Evolutionary conservation across 2,113 vertebrate species (phyloP).

Genomic region (Ceyx margarethae): DNA sequence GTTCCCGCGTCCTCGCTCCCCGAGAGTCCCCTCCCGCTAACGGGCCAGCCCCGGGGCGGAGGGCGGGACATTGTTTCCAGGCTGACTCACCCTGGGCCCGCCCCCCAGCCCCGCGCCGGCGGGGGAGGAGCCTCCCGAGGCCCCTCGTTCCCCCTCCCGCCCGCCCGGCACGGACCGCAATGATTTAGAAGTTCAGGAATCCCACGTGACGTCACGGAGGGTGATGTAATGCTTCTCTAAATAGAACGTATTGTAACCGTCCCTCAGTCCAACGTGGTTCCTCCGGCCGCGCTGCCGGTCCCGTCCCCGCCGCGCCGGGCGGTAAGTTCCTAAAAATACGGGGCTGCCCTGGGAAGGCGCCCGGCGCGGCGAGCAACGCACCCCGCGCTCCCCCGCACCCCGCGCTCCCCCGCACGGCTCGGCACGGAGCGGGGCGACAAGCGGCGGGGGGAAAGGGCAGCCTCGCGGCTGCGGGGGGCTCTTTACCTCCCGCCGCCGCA

Average conservation of each 20-base stretch:
- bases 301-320: constrained; percentile 83
- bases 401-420: background rate
- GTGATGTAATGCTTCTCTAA: constrained; percentile 99
- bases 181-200: constrained; percentile 99
- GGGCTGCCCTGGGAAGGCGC: constrained; percentile 44
- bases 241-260: constrained; percentile 99
- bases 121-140: constrained; percentile 2
- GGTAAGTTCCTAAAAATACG: constrained; percentile 88
- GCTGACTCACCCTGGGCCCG: constrained; percentile 63
- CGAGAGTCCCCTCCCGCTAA: background rate
- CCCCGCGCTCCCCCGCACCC: background rate
- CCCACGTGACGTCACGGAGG: constrained; percentile 99
- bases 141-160: constrained; percentile 48
- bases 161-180: constrained; percentile 86
- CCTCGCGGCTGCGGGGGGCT: background rate
- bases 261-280: constrained; percentile 99
- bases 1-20: background rate
- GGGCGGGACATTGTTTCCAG: constrained; percentile 42
- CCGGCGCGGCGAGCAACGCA: background rate
- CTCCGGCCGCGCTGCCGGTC: constrained; percentile 89
- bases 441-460: background rate
- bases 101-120: constrained; percentile 23
- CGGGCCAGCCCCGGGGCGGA: background rate
- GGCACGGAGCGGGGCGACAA: background rate
- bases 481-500: background rate